These are phyloP conservation scores for Lutra lutra DNA, from an alignment of 2,797 vertebrate species.

Conservation along the genomic window DNA sequence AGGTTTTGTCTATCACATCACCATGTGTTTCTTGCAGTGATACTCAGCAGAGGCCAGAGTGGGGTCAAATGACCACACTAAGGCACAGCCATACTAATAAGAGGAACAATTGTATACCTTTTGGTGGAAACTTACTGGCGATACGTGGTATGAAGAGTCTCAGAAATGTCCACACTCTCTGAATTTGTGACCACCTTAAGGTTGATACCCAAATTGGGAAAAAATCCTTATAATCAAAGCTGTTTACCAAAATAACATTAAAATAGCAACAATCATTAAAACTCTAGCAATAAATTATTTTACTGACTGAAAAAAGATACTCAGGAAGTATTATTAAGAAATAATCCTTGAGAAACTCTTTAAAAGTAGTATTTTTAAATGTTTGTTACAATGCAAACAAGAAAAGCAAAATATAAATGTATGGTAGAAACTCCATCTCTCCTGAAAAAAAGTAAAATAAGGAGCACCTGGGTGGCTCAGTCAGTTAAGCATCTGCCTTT, in stretches of 20 bases:
- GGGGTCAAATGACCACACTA: not conserved
- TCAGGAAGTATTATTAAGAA: not conserved
- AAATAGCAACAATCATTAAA: constrained; percentile 5
- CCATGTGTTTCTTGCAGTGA: not conserved
- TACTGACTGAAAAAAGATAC: not conserved
- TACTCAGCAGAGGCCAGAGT: not conserved
- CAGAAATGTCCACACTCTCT: not conserved
- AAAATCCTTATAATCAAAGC: not conserved
- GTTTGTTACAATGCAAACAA: not conserved
- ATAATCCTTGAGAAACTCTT: not conserved
- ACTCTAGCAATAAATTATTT: not conserved
- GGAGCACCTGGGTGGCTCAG: not conserved
- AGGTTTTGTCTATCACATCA: not conserved
- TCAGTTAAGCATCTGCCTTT: not conserved
- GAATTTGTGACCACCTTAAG: not conserved
- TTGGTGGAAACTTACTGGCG: not conserved
- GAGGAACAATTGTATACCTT: fast-evolving
- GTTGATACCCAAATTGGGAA: not conserved
- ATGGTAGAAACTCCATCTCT: not conserved
- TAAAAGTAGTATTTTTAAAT: constrained; percentile 14
- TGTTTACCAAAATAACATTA: not conserved
- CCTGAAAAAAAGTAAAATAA: not conserved
- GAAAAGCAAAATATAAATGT: not conserved
- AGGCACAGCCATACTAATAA: not conserved
- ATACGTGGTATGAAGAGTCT: not conserved